A percentile compares a stretch with the other conserved stretches of the same genome.
phyloP scores from a whole-genome alignment of 2,888 invertebrate genomes.

The Erebia ligea region DNA sequence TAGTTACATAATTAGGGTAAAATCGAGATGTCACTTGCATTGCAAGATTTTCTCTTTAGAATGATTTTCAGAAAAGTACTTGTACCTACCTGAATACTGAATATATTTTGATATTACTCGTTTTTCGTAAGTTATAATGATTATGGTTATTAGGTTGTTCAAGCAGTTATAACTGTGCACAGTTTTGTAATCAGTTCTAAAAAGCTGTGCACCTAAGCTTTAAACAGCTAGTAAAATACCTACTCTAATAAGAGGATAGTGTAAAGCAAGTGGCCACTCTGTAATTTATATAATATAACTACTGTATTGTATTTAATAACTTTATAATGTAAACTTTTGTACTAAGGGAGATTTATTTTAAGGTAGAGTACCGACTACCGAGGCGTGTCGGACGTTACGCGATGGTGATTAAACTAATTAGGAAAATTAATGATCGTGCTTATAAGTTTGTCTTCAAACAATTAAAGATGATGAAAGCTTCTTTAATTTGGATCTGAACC shows the following conservation, averaged over 20 bases:
- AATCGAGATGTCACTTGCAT: slow-evolving; percentile 41
- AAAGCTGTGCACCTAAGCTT: not conserved
- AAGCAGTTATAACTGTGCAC: not conserved
- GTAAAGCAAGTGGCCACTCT: slow-evolving; percentile 25
- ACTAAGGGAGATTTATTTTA: slow-evolving; percentile 40
- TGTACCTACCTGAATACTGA: not conserved
- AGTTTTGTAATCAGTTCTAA: not conserved
- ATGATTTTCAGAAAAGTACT: not conserved
- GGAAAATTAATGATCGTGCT: slow-evolving; percentile 63
- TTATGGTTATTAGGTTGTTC: not conserved
- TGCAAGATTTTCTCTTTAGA: slow-evolving; percentile 12
- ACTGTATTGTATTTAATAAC: slow-evolving; percentile 34
- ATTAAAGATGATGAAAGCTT: slow-evolving; percentile 32
- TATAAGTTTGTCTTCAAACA: slow-evolving; percentile 57
- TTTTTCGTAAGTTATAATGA: not conserved
- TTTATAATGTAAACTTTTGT: slow-evolving; percentile 34
- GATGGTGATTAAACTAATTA: slow-evolving; percentile 73
- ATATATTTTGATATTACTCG: too few species aligned
- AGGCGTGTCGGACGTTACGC: slow-evolving; percentile 61
- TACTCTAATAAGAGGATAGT: slow-evolving; percentile 26
- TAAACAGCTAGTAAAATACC: slow-evolving; percentile 2
- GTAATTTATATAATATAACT: slow-evolving; percentile 30
- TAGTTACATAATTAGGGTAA: slow-evolving; percentile 44
- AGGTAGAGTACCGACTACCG: slow-evolving; percentile 48
- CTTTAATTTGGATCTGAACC: slow-evolving; percentile 23